Percentiles rank a stretch among this genome's conserved stretches.
Conservation (phyloP, 2,113 vertebrate species). For the Calypte anna region DNA sequence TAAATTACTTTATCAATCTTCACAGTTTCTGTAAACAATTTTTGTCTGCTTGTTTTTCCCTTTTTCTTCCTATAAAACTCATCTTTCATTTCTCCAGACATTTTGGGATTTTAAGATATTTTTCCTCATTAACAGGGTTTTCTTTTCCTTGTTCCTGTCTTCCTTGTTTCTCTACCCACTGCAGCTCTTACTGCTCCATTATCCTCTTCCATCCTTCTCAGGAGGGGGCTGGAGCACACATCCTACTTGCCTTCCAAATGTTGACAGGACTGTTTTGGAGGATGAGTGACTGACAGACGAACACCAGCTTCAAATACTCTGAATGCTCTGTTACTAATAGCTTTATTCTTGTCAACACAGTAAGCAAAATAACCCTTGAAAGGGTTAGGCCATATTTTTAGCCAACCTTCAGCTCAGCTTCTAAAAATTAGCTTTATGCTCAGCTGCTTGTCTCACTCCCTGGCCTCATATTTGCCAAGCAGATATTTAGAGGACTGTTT, state of each 20-base stretch:
- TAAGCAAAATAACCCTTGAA: conserved; percentile 34
- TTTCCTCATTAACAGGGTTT: background rate
- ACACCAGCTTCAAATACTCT: conserved; percentile 42
- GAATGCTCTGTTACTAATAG: conserved; percentile 29
- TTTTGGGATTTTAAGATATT: background rate
- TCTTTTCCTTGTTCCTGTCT: background rate
- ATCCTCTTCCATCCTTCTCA: background rate
- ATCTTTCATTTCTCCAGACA: background rate
- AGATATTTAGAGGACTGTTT: background rate
- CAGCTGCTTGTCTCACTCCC: background rate
- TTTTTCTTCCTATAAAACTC: background rate
- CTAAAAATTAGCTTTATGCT: background rate
- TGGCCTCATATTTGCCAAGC: background rate
- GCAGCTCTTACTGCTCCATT: background rate
- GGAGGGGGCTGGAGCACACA: background rate
- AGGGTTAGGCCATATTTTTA: conserved; percentile 53
- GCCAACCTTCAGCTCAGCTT: conserved; percentile 26
- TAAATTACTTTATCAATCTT: background rate
- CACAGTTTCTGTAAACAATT: background rate
- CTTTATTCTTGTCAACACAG: conserved; percentile 47
- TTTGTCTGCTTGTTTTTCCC: background rate
- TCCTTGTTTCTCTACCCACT: background rate
- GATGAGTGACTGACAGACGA: conserved; percentile 57
- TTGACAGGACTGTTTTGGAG: conserved; percentile 18
- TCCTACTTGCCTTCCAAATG: conserved; percentile 57